Base-by-base conservation (phyloP, 2,888 invertebrate species). In the Dicranocentrus wangi region DNA sequence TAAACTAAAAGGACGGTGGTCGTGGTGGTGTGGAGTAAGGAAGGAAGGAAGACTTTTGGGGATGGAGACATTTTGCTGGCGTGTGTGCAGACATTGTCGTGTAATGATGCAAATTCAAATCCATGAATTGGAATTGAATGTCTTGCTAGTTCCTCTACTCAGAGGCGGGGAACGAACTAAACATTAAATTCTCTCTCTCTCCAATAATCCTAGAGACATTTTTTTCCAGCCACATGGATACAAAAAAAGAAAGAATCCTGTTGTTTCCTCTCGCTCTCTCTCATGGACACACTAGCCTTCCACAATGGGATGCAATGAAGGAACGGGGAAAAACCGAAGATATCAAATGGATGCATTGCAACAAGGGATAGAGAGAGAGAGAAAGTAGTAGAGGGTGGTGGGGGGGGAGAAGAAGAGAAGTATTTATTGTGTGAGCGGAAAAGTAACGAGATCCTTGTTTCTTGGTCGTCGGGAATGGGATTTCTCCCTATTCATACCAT, bases 71-170 rank as follows among this genome's bases (percentile, higher is more conserved):
- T 17, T n/a, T n/a, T n/a, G n/a, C n/a, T n/a, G n/a, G n/a, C n/a
- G n/a, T n/a, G n/a, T n/a, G n/a, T n/a, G n/a, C n/a, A n/a, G n/a
- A n/a, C n/a, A n/a, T n/a, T n/a, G n/a, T n/a, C n/a, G n/a, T 43
- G 66, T 53, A 66, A 75, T 58, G 65, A 75, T 75, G 66, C 66
- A 75, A 75, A 75, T 75, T 75, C 43, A 75, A 65, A 23, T 75
- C 55, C 55, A 75, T 42, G 65, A 65, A 66, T 63, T 71, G 71
- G 65, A 65, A 66, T 63, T 71, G 71, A 63, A 63, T 63, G 39
- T 63, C 39, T 51, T 73, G n/a, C n/a, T n/a, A n/a, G n/a, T n/a
- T n/a, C 10, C 10, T 32, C 32, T 32, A 32, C 32, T 32, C 5
- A 10, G 32, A 32, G 10, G 32, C 5, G 32, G 32, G 10, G 10